These are phyloP conservation scores for Hydractinia symbiolongicarpus DNA, from an alignment of 30 jellyfish, hydroid and myxozoan genomes.

Conservation along the genomic window DNA sequence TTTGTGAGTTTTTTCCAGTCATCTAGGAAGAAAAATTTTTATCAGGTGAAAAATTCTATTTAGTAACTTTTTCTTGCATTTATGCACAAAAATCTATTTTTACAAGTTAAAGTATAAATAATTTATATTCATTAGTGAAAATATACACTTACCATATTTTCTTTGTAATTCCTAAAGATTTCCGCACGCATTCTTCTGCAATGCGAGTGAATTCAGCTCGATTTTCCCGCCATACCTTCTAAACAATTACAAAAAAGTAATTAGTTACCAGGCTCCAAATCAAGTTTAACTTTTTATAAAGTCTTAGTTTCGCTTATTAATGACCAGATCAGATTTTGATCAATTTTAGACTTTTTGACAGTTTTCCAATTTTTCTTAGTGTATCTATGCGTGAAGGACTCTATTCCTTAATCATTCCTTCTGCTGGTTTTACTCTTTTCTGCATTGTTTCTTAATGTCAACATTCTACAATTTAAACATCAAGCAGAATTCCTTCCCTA, in stretches of 20 bases:
- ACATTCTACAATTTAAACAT: too few relatives aligned
- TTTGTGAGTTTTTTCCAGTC: too few relatives aligned
- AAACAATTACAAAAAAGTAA: neutral
- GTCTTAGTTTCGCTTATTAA: neutral
- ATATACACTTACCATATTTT: neutral
- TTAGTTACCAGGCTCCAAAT: neutral
- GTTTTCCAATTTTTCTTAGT: neutral
- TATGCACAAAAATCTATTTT: too few relatives aligned
- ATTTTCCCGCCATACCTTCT: slow-evolving; percentile 90
- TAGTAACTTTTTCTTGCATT: too few relatives aligned
- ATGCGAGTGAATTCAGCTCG: slow-evolving; percentile 57
- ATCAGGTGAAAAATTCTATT: too few relatives aligned
- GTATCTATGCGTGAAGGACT: neutral
- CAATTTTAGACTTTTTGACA: neutral
- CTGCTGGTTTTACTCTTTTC: too few relatives aligned
- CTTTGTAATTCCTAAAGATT: slow-evolving; percentile 59
- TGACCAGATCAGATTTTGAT: neutral
- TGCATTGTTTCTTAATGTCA: too few relatives aligned
- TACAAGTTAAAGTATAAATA: too few relatives aligned
- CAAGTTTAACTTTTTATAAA: neutral
- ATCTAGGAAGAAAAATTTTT: too few relatives aligned
- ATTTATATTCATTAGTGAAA: too few relatives aligned
- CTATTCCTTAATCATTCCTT: too few relatives aligned
- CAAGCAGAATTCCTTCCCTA: too few relatives aligned
- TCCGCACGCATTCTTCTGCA: slow-evolving; percentile 73